Evolutionary conservation across 2,888 invertebrate species (phyloP).

Genomic region (Pristionchus mayeri): DNA sequence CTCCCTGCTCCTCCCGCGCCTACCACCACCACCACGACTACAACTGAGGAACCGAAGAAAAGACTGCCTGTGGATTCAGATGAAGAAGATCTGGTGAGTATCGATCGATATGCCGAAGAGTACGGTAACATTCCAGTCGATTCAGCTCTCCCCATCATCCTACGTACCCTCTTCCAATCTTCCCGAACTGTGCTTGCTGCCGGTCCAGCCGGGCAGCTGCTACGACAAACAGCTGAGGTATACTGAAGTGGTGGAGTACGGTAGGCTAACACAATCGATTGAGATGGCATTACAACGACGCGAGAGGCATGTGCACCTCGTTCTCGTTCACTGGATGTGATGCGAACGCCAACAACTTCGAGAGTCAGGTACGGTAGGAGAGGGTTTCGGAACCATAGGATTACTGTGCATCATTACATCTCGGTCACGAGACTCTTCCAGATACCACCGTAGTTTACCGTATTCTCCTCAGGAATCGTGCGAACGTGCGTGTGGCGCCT

Average conservation of each 20-base stretch:
- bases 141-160: slow-evolving; percentile 16
- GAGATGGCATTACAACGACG: slow-evolving; percentile 81
- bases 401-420: not conserved
- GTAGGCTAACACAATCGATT: not conserved
- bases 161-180: slow-evolving; percentile 49
- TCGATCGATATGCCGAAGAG: not conserved
- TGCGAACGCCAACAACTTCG: slow-evolving; percentile 90
- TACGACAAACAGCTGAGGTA: slow-evolving; percentile 66
- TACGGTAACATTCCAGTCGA: not conserved
- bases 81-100: not conserved
- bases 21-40: not conserved
- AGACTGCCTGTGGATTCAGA: not conserved
- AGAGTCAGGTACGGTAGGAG: slow-evolving; percentile 82
- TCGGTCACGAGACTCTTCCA: not conserved
- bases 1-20: not conserved
- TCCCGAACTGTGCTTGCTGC: slow-evolving; percentile 71
- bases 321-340: slow-evolving; percentile 91
- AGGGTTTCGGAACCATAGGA: too few relatives aligned
- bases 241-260: not conserved
- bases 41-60: slow-evolving; percentile 4
- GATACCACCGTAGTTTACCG: not conserved
- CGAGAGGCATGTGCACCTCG: slow-evolving; percentile 83
- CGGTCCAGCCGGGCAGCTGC: slow-evolving; percentile 72
- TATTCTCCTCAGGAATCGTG: slow-evolving; percentile 65
- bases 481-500: slow-evolving; percentile 71